Percentiles rank a stretch among this genome's conserved stretches.
Evolutionary conservation across 2,113 vertebrate genomes (phyloP).

Genomic region (Cynocephalus volans): DNA sequence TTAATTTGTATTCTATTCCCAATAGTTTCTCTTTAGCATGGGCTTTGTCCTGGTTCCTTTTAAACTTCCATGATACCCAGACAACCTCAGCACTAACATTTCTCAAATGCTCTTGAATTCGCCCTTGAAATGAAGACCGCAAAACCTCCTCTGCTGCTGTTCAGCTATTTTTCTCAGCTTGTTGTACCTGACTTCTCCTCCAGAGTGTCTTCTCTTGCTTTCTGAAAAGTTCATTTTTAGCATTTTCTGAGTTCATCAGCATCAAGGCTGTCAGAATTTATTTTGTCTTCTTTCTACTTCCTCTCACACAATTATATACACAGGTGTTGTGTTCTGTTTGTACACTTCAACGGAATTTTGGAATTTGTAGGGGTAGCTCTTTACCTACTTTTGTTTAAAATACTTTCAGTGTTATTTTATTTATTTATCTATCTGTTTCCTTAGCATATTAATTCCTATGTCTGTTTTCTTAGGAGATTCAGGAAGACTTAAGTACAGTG

Average conservation of each 20-base stretch:
- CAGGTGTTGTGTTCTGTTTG: background rate
- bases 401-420: background rate
- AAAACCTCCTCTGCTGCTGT: background rate
- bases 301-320: background rate
- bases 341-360: background rate
- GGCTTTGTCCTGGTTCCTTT: background rate
- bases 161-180: background rate
- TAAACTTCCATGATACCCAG: background rate
- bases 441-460: background rate
- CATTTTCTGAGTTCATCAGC: conserved; percentile 2
- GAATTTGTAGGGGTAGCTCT: background rate
- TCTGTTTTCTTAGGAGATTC: background rate
- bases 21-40: background rate
- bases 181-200: background rate
- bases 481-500: background rate
- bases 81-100: background rate
- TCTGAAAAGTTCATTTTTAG: background rate
- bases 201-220: background rate
- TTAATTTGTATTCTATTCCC: background rate
- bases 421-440: background rate
- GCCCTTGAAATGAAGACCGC: background rate
- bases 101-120: background rate
- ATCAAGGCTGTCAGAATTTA: background rate
- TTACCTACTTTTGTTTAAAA: background rate
- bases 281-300: background rate